Evolutionary conservation across 2,113 vertebrate species (phyloP), one percentile per base, ranked within the genome.

Genomic region (Myrmophylax atrothorax): DNA sequence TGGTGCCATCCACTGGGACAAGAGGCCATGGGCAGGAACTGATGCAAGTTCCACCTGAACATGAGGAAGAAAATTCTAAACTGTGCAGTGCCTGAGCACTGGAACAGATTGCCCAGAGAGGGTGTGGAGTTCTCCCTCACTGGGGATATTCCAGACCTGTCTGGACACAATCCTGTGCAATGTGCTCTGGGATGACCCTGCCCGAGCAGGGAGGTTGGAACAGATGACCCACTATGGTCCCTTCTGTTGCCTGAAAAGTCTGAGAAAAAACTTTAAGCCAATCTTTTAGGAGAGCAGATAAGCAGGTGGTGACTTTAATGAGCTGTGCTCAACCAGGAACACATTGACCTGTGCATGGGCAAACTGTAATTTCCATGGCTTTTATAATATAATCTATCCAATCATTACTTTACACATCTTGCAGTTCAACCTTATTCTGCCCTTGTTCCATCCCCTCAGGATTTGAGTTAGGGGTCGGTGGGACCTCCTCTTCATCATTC

Each of bases 1-100:
- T 37, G 37, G 9, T 11, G 5, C 35, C 35, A 2, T 6, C 1
- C 26, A 12, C 0, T 3, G 3, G 20, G 35, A 56, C 0, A 19
- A 5, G 77, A 67, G 37, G 33, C 50, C 28, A 5, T 3, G 22
- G 37, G 37, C 52, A 59, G 38, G 10, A 33, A 20, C 4, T 20
- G 52, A 9, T 10, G 44, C 12, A 7, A 15, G 3, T 0, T 74
- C 69, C 52, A 59, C 14, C 8, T 29, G 10, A 52, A 52, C 22
- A 16, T 2, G 15, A 52, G 12, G 25, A 38, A 67, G 44, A 74
- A 20, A 20, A 14, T 59, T 42, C 12, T 29, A 38, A 18, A 5
- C 8, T 28, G 12, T 35, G 25, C 7, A 49, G 58, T 63, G 47
- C 37, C 26, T 5, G 0, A 35, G 56, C 26, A 9, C 13, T 47